A percentile compares a stretch with the other conserved stretches of the same genome.
Evolutionary conservation across 2,797 vertebrate genomes (phyloP).

Genomic region (Taeniopygia guttata): DNA sequence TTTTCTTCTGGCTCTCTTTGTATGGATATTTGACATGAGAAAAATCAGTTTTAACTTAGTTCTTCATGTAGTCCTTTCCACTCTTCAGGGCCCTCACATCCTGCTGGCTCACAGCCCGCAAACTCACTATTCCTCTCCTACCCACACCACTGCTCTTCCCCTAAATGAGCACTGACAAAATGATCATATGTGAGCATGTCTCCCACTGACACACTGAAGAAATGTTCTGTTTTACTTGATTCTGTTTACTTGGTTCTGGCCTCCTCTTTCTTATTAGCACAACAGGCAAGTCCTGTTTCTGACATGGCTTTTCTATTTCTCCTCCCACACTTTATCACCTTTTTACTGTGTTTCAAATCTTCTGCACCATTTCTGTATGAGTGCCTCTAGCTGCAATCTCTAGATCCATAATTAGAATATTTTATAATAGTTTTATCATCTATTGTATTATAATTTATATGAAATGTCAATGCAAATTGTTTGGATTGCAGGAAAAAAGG

Average conservation of each 20-base stretch:
- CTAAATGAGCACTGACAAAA: not conserved
- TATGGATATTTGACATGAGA: not conserved
- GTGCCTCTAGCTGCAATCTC: not conserved
- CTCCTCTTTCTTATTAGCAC: not conserved
- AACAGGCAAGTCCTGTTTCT: not conserved
- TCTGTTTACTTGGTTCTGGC: not conserved
- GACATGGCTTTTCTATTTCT: not conserved
- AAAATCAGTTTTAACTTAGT: not conserved
- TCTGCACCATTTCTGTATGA: not conserved
- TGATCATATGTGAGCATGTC: not conserved
- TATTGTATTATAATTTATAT: not conserved
- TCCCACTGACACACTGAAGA: not conserved
- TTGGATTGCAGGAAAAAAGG: not conserved
- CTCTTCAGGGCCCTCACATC: not conserved
- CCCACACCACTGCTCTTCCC: not conserved
- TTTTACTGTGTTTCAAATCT: not conserved
- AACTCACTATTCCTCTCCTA: not conserved
- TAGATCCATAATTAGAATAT: not conserved
- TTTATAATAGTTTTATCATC: not conserved
- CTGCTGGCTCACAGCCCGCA: fast-evolving
- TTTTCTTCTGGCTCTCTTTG: not conserved
- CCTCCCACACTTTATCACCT: not conserved
- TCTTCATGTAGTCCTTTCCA: not conserved
- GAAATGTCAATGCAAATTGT: not conserved
- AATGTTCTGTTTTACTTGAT: not conserved